These are phyloP conservation scores for Tragelaphus strepsiceros DNA, from an alignment of 2,113 vertebrate species.

Conservation along the genomic window DNA sequence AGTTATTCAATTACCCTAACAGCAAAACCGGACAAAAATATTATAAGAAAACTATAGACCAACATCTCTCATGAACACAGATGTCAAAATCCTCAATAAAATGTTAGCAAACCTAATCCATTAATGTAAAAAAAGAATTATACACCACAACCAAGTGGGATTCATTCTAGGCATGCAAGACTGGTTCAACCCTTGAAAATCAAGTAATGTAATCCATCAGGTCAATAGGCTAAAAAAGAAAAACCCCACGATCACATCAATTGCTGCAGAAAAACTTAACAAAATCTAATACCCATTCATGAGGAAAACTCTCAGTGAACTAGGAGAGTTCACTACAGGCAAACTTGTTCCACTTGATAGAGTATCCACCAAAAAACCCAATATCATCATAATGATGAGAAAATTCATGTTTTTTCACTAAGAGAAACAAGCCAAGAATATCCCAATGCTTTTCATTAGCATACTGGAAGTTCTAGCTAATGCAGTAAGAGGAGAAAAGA, in stretches of 20 bases:
- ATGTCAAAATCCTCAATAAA: not conserved
- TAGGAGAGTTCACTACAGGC: not conserved
- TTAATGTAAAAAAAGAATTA: not conserved
- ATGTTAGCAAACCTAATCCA: not conserved
- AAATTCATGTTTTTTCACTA: not conserved
- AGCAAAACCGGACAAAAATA: not conserved
- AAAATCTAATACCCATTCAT: not conserved
- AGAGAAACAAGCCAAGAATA: not conserved
- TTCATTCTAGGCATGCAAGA: not conserved
- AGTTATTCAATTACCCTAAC: not conserved
- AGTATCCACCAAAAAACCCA: not conserved
- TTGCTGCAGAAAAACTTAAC: not conserved
- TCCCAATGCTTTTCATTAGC: not conserved
- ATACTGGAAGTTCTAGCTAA: not conserved
- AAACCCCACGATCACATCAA: not conserved
- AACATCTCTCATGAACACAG: not conserved
- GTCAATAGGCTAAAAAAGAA: not conserved
- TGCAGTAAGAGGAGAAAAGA: not conserved
- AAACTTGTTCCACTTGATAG: not conserved
- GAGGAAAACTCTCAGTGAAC: not conserved
- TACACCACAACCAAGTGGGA: not conserved
- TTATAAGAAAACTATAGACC: not conserved
- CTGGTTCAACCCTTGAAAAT: not conserved
- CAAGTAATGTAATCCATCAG: not conserved
- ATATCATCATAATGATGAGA: not conserved